Evolutionary conservation across 1,140 invertebrate species (phyloP).

Genomic region (Drosophila mojavensis): DNA sequence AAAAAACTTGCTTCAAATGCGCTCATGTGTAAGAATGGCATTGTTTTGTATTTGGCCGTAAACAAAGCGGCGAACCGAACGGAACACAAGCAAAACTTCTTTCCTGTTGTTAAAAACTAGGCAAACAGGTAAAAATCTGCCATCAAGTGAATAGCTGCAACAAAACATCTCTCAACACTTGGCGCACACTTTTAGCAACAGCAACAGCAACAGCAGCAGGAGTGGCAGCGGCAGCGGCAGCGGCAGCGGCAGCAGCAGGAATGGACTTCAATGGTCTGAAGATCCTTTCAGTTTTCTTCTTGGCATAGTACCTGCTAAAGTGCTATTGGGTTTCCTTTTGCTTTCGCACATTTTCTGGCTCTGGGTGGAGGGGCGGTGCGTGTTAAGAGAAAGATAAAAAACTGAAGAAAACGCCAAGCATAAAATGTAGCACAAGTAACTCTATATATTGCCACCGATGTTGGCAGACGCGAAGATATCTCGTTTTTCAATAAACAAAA

Average conservation of each 20-base stretch:
- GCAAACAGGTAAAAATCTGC: conserved; percentile 50
- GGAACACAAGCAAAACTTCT: conserved; percentile 38
- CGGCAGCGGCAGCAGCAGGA: not conserved
- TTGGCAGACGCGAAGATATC: conserved; percentile 5
- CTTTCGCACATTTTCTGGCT: conserved; percentile 29
- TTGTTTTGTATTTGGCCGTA: conserved; percentile 75
- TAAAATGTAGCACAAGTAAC: conserved; percentile 27
- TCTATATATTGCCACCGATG: not conserved
- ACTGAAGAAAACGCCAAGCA: conserved; percentile 37
- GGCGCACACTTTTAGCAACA: conserved; percentile 15
- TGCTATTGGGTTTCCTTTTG: conserved; percentile 65
- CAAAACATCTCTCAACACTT: conserved; percentile 43
- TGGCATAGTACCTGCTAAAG: conserved; percentile 32
- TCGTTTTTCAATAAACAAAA: not conserved
- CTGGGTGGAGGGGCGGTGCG: not conserved
- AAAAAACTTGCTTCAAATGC: conserved; percentile 63
- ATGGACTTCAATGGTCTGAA: conserved; percentile 32
- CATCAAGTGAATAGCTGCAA: conserved; percentile 48
- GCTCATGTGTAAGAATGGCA: conserved; percentile 76
- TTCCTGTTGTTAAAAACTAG: conserved; percentile 55
- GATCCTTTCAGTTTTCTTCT: conserved; percentile 40
- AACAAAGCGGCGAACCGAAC: conserved; percentile 66
- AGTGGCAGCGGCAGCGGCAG: too few relatives aligned
- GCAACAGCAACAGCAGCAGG: not conserved
- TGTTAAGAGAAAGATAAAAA: conserved; percentile 39